These are phyloP conservation scores for Leucophora obtusa DNA, from an alignment of 2,888 invertebrate species.

Conservation along the genomic window DNA sequence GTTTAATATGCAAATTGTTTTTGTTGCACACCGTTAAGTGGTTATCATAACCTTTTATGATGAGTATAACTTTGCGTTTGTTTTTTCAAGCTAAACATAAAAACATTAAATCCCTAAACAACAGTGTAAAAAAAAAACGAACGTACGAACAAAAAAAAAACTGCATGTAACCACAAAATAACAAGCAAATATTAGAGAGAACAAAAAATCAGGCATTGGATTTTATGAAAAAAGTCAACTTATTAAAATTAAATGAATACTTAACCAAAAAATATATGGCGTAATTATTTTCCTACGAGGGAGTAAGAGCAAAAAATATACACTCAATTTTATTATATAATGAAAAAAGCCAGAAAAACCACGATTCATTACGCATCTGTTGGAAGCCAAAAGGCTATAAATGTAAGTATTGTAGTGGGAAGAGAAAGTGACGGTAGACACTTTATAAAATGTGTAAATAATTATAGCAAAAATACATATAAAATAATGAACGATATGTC, in stretches of 20 bases:
- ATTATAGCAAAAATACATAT: background rate
- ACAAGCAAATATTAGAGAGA: background rate
- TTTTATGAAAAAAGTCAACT: slow-evolving; percentile 25
- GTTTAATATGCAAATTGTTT: slow-evolving; percentile 45
- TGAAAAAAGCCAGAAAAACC: slow-evolving; percentile 24
- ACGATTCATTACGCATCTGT: slow-evolving; percentile 40
- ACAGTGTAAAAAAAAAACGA: background rate
- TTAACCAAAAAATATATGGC: slow-evolving; percentile 31
- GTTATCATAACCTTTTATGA: slow-evolving; percentile 61
- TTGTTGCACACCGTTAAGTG: slow-evolving; percentile 55
- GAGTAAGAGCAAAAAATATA: background rate
- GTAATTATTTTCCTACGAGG: slow-evolving; percentile 24
- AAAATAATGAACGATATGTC: background rate
- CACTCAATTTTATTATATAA: background rate
- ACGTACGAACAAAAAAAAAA: slow-evolving; percentile 7
- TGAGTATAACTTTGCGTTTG: slow-evolving; percentile 29
- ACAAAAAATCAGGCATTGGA: background rate
- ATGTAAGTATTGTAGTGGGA: background rate
- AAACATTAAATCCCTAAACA: slow-evolving; percentile 25
- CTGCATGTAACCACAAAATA: slow-evolving; percentile 6
- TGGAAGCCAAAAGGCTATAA: slow-evolving; percentile 8
- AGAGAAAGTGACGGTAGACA: background rate
- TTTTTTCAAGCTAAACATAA: background rate
- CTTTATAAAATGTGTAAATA: slow-evolving; percentile 3
- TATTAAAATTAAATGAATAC: slow-evolving; percentile 46